These are phyloP conservation scores for Nycticorax nycticorax DNA, from an alignment of 2,113 vertebrate species.

Conservation along the genomic window DNA sequence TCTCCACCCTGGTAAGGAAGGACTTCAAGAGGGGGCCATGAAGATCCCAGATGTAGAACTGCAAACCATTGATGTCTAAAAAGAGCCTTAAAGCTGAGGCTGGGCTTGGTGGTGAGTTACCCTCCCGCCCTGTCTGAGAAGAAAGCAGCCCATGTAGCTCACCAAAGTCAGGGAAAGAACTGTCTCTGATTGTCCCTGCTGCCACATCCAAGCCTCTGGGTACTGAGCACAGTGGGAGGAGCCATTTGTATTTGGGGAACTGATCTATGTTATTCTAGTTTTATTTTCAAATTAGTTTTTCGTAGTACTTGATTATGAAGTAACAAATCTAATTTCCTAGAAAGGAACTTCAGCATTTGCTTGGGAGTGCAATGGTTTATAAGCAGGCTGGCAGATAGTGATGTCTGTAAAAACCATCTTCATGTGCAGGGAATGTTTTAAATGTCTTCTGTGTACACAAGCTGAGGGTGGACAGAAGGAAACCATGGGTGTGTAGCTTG, in stretches of 20 bases:
- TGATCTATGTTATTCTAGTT: neutral
- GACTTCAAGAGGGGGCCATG: neutral
- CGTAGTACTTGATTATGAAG: neutral
- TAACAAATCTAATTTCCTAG: conserved; percentile 23
- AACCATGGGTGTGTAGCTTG: neutral
- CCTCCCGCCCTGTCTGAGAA: neutral
- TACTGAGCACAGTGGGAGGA: neutral
- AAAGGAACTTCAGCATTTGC: neutral
- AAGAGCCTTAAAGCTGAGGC: neutral
- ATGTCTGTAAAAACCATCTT: neutral
- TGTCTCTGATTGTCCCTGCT: neutral
- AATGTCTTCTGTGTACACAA: neutral
- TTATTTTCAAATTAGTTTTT: conserved; percentile 8
- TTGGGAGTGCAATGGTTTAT: neutral
- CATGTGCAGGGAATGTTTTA: neutral
- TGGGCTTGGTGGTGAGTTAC: neutral
- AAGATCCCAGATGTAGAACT: neutral
- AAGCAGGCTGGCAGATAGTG: neutral
- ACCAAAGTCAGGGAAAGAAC: neutral
- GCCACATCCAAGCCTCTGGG: neutral
- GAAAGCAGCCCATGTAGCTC: neutral
- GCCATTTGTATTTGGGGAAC: neutral
- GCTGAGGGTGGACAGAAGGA: neutral
- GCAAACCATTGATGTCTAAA: neutral
- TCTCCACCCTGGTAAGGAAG: neutral